Percentiles rank a stretch among this genome's conserved stretches.
Evolutionary conservation across 2,888 invertebrate species (phyloP).

Genomic region (Aphidoletes aphidimyza): DNA sequence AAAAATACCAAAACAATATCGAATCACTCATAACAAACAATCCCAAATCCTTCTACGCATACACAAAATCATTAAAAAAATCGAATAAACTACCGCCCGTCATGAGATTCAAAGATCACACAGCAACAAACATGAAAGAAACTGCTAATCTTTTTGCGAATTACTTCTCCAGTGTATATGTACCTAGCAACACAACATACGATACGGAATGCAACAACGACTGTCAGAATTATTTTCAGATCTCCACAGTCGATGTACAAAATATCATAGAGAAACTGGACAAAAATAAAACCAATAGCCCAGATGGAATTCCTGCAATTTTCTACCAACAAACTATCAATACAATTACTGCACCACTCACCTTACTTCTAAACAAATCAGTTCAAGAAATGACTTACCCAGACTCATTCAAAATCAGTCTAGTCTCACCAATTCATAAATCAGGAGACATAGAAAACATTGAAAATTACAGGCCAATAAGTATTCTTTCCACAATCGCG

Average conservation of each 20-base stretch:
- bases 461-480: neutral
- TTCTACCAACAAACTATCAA: neutral
- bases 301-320: neutral
- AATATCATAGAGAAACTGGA: neutral
- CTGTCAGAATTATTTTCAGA: neutral
- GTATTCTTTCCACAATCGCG: neutral
- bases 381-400: neutral
- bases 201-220: neutral
- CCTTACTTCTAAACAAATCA: neutral
- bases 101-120: neutral
- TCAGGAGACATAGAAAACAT: neutral
- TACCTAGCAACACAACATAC: neutral
- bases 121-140: neutral
- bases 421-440: neutral
- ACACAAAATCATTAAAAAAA: neutral
- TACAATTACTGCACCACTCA: neutral
- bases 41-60: neutral
- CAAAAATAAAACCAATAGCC: neutral
- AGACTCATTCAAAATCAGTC: neutral
- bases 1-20: neutral
- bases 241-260: neutral
- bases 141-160: neutral
- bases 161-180: neutral
- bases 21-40: neutral
- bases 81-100: neutral